Percentiles rank a stretch among this genome's conserved stretches.
Conservation (phyloP, 2,888 invertebrate species). For the Nephrotoma flavescens region DNA sequence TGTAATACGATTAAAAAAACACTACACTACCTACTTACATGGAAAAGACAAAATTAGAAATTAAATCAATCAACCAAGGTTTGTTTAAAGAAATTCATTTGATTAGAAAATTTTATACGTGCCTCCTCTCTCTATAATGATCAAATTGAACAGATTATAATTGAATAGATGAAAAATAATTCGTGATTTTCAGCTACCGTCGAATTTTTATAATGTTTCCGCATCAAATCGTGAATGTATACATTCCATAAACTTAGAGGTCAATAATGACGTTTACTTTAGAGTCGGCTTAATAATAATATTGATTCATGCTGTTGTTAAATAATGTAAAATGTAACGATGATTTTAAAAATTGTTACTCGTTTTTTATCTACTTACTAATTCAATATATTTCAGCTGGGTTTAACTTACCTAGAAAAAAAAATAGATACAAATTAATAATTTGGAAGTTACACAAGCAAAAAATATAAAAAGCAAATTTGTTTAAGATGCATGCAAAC, state of each 20-base stretch:
- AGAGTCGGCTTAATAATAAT: neutral
- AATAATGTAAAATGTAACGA: neutral
- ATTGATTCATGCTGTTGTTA: neutral
- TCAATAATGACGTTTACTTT: neutral
- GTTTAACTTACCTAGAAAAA: neutral
- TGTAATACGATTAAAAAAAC: neutral
- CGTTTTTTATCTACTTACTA: neutral
- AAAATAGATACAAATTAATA: neutral
- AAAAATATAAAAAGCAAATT: too few species aligned
- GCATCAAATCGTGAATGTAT: neutral
- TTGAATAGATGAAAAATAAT: neutral
- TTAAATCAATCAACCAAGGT: neutral
- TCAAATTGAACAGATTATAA: neutral
- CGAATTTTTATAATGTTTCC: neutral
- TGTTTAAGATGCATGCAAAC: too few species aligned
- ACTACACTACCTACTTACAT: neutral
- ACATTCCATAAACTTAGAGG: neutral
- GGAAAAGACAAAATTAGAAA: neutral
- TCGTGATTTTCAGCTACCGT: neutral
- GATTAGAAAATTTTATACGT: neutral
- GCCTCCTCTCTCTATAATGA: neutral
- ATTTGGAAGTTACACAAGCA: neutral
- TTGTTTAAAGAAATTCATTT: neutral
- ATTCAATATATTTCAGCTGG: neutral
- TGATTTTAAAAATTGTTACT: neutral